Percentiles rank a stretch among this genome's conserved stretches.
phyloP scores from a whole-genome alignment of 1,140 invertebrate genomes.

The Amphibalanus amphitrite region DNA sequence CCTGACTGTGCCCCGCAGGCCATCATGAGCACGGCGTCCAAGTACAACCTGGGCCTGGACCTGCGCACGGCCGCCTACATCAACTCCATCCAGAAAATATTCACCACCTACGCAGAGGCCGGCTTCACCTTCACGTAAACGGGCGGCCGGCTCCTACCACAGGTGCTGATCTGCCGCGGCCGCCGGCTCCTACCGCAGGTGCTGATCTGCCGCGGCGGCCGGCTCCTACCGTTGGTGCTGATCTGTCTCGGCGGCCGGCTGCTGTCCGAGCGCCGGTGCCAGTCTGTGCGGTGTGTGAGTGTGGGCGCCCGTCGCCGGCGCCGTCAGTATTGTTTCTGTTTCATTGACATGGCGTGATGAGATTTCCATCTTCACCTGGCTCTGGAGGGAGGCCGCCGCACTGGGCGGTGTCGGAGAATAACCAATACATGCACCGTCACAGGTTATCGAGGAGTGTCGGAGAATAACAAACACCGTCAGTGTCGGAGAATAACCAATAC shows the following conservation, averaged over 20 bases:
- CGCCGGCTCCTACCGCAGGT: no score
- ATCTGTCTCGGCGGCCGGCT: background rate
- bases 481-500: no score
- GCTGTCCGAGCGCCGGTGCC: background rate
- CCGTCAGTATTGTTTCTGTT: no score
- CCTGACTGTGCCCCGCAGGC: constrained; percentile 49
- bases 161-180: no score
- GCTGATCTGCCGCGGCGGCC: background rate
- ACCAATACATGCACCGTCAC: no score
- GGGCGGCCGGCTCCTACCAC: background rate
- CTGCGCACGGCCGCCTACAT: constrained; percentile 95
- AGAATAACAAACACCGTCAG: no score
- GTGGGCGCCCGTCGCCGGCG: no score
- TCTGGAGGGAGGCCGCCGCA: no score
- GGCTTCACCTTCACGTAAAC: constrained; percentile 73
- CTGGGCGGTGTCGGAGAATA: no score
- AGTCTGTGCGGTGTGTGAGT: background rate
- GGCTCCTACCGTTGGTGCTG: background rate
- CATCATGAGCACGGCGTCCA: constrained; percentile 93
- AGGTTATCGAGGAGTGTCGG: no score
- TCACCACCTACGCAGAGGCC: constrained; percentile 90
- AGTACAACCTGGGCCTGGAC: constrained; percentile 93
- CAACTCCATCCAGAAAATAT: constrained; percentile 97
- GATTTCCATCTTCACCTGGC: no score
- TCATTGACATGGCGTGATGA: no score